Base-by-base conservation (phyloP, 30 jellyfish, hydroid and myxozoan genomes). In the Pseudorhiza aurosa region DNA sequence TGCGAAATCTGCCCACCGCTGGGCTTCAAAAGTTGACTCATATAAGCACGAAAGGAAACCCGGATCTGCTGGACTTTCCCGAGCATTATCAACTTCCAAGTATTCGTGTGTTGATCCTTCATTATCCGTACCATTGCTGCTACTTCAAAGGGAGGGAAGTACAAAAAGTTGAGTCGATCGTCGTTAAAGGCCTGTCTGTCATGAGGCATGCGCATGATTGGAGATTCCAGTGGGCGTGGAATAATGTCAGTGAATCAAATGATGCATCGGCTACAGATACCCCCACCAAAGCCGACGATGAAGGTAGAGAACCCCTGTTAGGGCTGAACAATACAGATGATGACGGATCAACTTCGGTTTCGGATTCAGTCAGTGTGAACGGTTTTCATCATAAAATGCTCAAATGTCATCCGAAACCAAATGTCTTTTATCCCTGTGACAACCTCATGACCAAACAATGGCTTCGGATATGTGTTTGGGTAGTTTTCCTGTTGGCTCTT, bases 351-450 rank as follows among this genome's bases (percentile, higher is more conserved):
- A 71, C 72, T 0, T 53, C 84, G 22, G 60, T 40, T 22, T 82
- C 82, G 0, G 56, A 45, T 22, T 12, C 65, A 30, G 26, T 50
- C 15, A 63, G 33, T 17, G 82, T 28, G 26, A 45, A 25, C 35
- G 73, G 57, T 28, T 26, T 9, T 10, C 63, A 58, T 30, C 35
- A 45, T 27, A 65, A 30, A 0, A 26, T 35, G 30, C 69, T 63
- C 8, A 44, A 78, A 33, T 93, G 99, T 57, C 68, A 62, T 6
- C 99, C 99, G 18, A 40, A 65, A 18, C 99, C 99, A 8, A 81
- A 93, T 60, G 99, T 50, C n/a, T 93, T 93, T 58, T 93, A 93
- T 47, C 99, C 99, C 39, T 93, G 99, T 59, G 99, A 93, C 39
- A 96, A 93, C 53, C 90, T 93, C 55, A 84, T 93, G 96, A 73